A percentile compares a stretch with the other conserved stretches of the same genome.
Conservation (phyloP, 2,888 invertebrate genomes). For the Dorcus parallelipipedus region DNA sequence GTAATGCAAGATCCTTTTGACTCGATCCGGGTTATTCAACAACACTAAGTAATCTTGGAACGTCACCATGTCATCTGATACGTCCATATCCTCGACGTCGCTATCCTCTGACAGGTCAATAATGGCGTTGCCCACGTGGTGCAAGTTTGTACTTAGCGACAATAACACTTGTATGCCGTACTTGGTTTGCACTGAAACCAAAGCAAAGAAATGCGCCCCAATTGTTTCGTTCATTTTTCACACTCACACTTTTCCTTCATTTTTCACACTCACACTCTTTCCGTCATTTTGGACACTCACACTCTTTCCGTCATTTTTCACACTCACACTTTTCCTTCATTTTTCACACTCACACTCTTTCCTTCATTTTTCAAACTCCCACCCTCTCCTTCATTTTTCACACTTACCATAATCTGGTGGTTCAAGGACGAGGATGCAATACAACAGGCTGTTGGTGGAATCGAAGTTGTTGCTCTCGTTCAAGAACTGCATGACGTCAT, state of each 20-base stretch:
- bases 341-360: no score
- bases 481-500: constrained; percentile 46
- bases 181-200: constrained; percentile 24
- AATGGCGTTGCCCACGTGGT: constrained; percentile 45
- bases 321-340: no score
- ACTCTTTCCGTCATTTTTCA: no score
- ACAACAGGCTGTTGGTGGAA: constrained; percentile 58
- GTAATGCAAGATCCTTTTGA: constrained; percentile 51
- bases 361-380: no score
- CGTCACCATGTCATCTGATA: constrained; percentile 43
- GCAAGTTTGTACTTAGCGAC: constrained; percentile 45
- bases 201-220: not conserved
- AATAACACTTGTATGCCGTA: constrained; percentile 51
- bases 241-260: no score
- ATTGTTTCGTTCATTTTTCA: no score
- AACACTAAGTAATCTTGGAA: constrained; percentile 42
- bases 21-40: constrained; percentile 43
- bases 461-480: constrained; percentile 43
- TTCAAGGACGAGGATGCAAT: constrained; percentile 66
- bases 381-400: not conserved
- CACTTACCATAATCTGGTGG: constrained; percentile 63
- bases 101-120: constrained; percentile 57
- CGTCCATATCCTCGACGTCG: constrained; percentile 55
- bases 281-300: no score
- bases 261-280: no score